A percentile compares a stretch with the other conserved stretches of the same genome.
These are phyloP conservation scores for Mesopsocus fuscifrons DNA, from an alignment of 2,888 invertebrate genomes.

Conservation along the genomic window DNA sequence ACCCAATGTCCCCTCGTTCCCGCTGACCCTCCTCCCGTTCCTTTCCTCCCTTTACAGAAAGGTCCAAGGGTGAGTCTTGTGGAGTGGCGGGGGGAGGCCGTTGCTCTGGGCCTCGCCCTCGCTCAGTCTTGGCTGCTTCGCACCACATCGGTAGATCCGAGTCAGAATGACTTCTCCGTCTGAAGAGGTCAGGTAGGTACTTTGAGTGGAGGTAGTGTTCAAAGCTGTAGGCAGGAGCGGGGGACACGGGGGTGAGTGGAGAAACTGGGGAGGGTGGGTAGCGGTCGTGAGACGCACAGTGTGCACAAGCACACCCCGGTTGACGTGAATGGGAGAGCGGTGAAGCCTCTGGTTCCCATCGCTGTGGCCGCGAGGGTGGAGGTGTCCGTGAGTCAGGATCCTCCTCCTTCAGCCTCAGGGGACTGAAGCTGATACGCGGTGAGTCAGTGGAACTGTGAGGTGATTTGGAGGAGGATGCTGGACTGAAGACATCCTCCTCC, in stretches of 20 bases:
- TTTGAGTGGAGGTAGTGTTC: conserved; percentile 42
- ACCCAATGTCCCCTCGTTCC: neutral
- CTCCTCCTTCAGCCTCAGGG: conserved; percentile 30
- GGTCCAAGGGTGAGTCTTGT: conserved; percentile 69
- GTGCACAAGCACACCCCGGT: conserved; percentile 22
- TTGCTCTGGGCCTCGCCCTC: conserved; percentile 21
- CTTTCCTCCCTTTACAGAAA: conserved; percentile 47
- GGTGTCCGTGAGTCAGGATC: conserved; percentile 21
- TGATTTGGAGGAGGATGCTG: conserved; percentile 33
- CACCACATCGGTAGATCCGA: conserved; percentile 39
- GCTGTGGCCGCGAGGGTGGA: conserved; percentile 16
- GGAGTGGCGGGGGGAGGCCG: conserved; percentile 29
- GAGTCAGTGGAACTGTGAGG: conserved; percentile 33
- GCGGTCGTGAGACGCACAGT: conserved; percentile 26
- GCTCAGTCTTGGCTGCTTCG: conserved; percentile 26
- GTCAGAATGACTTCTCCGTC: conserved; percentile 43
- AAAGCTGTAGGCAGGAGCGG: conserved; percentile 35
- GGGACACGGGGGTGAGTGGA: conserved; percentile 29
- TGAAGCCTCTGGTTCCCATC: conserved; percentile 12
- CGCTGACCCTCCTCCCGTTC: neutral
- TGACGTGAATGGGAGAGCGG: conserved; percentile 13
- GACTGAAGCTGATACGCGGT: conserved; percentile 33
- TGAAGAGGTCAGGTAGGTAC: conserved; percentile 40
- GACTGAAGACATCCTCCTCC: conserved; percentile 38
- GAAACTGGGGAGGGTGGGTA: conserved; percentile 36